Conservation (phyloP, 2,797 vertebrate genomes). For the Paguma larvata region DNA sequence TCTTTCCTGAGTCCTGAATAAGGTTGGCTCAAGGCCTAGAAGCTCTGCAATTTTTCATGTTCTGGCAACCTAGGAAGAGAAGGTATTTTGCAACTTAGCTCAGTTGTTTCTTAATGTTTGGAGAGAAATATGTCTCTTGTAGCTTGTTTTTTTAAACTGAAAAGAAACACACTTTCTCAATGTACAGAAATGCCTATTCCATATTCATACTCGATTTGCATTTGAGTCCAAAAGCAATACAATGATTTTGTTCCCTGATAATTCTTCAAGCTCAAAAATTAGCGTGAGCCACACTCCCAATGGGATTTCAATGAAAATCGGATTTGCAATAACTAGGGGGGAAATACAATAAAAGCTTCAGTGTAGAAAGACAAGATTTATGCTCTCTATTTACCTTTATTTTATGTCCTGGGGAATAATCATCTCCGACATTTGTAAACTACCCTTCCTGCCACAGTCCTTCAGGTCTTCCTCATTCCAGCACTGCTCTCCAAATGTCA, state of each 20-base stretch:
- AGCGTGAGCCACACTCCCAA: slow-evolving; percentile 41
- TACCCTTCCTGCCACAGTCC: neutral
- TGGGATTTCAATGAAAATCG: slow-evolving; percentile 60
- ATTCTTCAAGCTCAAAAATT: slow-evolving; percentile 73
- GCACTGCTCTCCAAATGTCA: slow-evolving; percentile 16
- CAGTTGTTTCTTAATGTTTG: slow-evolving; percentile 76
- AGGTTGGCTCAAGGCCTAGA: slow-evolving; percentile 73
- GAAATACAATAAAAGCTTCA: slow-evolving; percentile 65
- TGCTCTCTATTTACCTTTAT: slow-evolving; percentile 63
- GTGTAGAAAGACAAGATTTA: slow-evolving; percentile 64
- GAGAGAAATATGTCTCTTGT: slow-evolving; percentile 69
- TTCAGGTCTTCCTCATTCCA: slow-evolving; percentile 18
- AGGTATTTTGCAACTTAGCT: slow-evolving; percentile 81
- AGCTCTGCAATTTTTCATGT: slow-evolving; percentile 73
- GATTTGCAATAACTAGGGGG: slow-evolving; percentile 50
- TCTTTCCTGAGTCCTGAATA: slow-evolving; percentile 46
- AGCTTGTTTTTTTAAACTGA: slow-evolving; percentile 56
- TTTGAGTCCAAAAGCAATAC: slow-evolving; percentile 75
- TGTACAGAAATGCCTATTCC: slow-evolving; percentile 70
- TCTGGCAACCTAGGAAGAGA: slow-evolving; percentile 72
- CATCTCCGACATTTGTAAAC: slow-evolving; percentile 76
- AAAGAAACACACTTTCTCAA: slow-evolving; percentile 75
- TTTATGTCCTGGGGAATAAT: slow-evolving; percentile 63
- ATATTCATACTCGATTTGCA: slow-evolving; percentile 78
- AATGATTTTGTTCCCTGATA: slow-evolving; percentile 80